Conservation (phyloP, 2,888 invertebrate species). For the Lochmaea crataegi region DNA sequence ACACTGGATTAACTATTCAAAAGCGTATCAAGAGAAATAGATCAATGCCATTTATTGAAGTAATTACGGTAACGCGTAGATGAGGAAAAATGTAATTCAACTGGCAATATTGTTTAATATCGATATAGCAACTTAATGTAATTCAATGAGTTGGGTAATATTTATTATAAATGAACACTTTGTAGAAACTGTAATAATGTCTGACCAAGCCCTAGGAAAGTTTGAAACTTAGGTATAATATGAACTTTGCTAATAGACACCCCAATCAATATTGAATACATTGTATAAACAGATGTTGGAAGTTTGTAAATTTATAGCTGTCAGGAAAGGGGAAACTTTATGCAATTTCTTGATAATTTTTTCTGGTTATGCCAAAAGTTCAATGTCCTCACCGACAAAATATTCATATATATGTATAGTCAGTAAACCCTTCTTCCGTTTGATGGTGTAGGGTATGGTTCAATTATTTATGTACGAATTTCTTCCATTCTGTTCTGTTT, state of each 20-base stretch:
- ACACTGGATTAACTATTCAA: not conserved
- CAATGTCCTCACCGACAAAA: too few species aligned
- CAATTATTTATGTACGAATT: too few species aligned
- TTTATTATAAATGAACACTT: slow-evolving; percentile 19
- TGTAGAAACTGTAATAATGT: slow-evolving; percentile 20
- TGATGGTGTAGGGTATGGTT: too few species aligned
- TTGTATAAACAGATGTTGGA: slow-evolving; percentile 25
- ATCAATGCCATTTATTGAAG: too few species aligned
- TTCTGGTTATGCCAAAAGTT: slow-evolving; percentile 28
- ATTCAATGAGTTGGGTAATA: slow-evolving; percentile 7
- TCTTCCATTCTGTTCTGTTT: too few species aligned
- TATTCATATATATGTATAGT: too few species aligned
- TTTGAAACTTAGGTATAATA: slow-evolving; percentile 23
- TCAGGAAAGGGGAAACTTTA: not conserved
- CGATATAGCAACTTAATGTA: not conserved
- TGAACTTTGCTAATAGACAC: slow-evolving; percentile 25
- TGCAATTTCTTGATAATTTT: not conserved
- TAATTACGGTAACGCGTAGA: not conserved
- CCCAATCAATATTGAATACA: slow-evolving; percentile 21
- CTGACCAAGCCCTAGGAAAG: slow-evolving; percentile 26
- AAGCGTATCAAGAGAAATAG: not conserved
- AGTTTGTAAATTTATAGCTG: slow-evolving; percentile 2
- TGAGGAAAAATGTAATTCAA: not conserved
- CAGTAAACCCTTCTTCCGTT: too few species aligned
- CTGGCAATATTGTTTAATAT: not conserved